Conservation (phyloP, 2,888 invertebrate genomes). For the Drosophila conformis region DNA sequence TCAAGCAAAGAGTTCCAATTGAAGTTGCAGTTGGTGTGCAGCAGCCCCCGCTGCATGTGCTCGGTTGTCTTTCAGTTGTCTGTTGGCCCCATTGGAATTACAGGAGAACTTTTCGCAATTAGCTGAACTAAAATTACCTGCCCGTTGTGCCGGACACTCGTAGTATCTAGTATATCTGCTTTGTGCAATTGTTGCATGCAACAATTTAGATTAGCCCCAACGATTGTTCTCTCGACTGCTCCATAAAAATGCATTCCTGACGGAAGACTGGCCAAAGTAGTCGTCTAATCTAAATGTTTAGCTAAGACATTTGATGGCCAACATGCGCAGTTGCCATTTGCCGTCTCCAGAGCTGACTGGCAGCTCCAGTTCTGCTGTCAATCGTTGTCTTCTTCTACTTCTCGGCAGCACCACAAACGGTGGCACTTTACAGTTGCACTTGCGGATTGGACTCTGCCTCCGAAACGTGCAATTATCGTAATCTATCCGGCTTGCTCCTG, state of each 20-base stretch:
- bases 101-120: conserved; percentile 83
- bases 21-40: conserved; percentile 10
- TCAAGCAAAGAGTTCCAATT: conserved; percentile 17
- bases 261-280: conserved; percentile 59
- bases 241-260: conserved; percentile 74
- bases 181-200: conserved; percentile 77
- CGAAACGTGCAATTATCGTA: conserved; percentile 73
- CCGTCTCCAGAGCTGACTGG: conserved; percentile 58
- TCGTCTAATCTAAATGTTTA: conserved; percentile 77
- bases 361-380: conserved; percentile 72
- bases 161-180: conserved; percentile 27
- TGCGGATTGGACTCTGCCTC: conserved; percentile 71
- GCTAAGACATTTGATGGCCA: conserved; percentile 78
- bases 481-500: conserved; percentile 55
- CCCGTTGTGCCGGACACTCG: conserved; percentile 60
- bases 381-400: conserved; percentile 52
- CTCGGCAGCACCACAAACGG: conserved; percentile 65
- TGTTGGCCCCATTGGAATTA: conserved; percentile 63
- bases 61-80: conserved; percentile 73
- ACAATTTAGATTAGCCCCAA: conserved; percentile 77
- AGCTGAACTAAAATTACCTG: conserved; percentile 77
- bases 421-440: conserved; percentile 83
- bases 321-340: conserved; percentile 57
- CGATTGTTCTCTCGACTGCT: conserved; percentile 72
- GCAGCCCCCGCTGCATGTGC: conserved; percentile 60